Evolutionary conservation across 2,113 vertebrate genomes (phyloP).

Genomic region (Tautogolabrus adspersus): DNA sequence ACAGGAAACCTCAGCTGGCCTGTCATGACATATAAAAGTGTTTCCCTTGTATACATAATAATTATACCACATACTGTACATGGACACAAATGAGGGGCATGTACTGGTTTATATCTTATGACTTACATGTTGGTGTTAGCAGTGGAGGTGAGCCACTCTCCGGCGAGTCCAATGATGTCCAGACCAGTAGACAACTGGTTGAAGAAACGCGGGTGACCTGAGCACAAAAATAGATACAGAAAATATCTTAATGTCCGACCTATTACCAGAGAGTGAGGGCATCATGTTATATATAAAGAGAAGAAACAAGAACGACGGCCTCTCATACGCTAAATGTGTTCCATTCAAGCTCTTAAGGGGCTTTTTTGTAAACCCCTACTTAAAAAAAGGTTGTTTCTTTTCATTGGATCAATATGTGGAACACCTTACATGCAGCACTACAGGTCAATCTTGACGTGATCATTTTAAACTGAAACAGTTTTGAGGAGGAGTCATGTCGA

Average conservation of each 20-base stretch:
- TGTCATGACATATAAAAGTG: slow-evolving; percentile 25
- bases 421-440: too few species aligned
- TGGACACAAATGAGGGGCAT: background rate
- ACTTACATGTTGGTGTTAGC: slow-evolving; percentile 99
- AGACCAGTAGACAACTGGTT: slow-evolving; percentile 97
- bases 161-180: slow-evolving; percentile 96
- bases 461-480: too few species aligned
- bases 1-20: slow-evolving; percentile 35
- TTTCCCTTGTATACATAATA: slow-evolving; percentile 7
- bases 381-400: background rate
- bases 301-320: background rate
- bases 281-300: background rate
- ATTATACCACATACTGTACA: background rate
- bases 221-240: slow-evolving; percentile 32
- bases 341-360: too few species aligned
- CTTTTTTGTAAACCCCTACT: too few species aligned
- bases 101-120: background rate
- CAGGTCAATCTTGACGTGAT: too few species aligned
- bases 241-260: background rate
- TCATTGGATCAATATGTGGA: background rate
- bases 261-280: background rate
- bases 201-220: slow-evolving; percentile 98
- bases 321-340: too few species aligned
- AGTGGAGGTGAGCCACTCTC: slow-evolving; percentile 98
- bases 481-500: too few species aligned